phyloP scores from a whole-genome alignment of 2,888 invertebrate genomes.

The Lissocephala sabroskyi region DNA sequence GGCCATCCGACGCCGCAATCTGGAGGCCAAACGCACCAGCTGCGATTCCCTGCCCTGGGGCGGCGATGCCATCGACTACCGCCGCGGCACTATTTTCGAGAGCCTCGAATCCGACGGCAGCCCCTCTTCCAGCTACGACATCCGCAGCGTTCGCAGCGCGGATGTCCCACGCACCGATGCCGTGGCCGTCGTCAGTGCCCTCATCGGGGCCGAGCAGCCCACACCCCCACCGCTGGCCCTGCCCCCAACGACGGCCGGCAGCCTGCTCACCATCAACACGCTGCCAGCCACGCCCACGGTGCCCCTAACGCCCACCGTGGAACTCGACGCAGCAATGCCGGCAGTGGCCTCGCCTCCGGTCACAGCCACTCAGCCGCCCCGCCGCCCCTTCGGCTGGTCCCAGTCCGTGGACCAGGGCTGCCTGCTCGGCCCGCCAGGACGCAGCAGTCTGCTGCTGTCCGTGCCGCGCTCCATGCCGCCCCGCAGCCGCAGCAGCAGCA shows the following conservation, averaged over 20 bases:
- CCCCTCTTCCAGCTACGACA: constrained; percentile 55
- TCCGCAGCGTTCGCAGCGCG: constrained; percentile 67
- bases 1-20: constrained; percentile 74
- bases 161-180: constrained; percentile 44
- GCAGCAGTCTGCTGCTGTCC: constrained; percentile 62
- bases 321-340: background rate
- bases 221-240: constrained; percentile 5
- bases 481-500: constrained; percentile 73
- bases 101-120: constrained; percentile 69
- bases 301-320: constrained; percentile 11
- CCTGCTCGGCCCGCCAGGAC: constrained; percentile 35
- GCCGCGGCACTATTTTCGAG: constrained; percentile 72
- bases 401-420: constrained; percentile 68
- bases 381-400: constrained; percentile 68
- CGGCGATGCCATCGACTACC: constrained; percentile 63
- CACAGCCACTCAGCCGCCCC: constrained; percentile 11
- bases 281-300: constrained; percentile 17
- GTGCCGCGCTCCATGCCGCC: constrained; percentile 72
- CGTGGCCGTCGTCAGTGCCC: constrained; percentile 34
- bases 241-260: background rate
- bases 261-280: constrained; percentile 16
- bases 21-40: constrained; percentile 74
- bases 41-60: constrained; percentile 71
- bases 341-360: background rate
- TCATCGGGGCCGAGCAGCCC: constrained; percentile 17